Base-by-base conservation (phyloP, 2,888 invertebrate species). In the Cylindroiulus punctatus region DNA sequence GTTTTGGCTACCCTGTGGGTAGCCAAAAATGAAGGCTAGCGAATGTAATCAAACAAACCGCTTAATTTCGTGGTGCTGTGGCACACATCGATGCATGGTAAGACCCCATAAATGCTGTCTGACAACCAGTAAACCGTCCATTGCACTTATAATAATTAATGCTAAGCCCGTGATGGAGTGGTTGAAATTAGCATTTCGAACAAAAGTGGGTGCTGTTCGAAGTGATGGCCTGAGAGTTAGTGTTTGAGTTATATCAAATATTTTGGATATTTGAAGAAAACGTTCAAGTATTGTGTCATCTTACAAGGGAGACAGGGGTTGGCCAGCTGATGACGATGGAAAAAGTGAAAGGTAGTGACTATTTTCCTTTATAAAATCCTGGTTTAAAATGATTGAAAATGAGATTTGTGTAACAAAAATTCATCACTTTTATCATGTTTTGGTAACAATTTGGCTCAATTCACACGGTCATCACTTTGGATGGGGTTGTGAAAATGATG, bases 151-250 rank as follows among this genome's bases (percentile, higher is more conserved):
- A 30, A 76, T 30, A 76, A 30, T 76, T 76, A 14, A 76, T 22
- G 65, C 12, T 65, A 76, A 76, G 76, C 76, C 14, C 26, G 3
- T 76, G 76, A 76, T 76, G 22, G 76, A 76, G 76, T 76, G 76
- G 14, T 76, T 30, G n/a, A 76, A 76, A 30, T 76, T 76, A 76
- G 30, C 76, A 76, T 30, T 30, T 76, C 76, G 14, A 30, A 12
- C 30, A 76, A 30, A 76, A 76, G 76, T 76, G 76, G 30, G 26
- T 10, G 44, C 30, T 12, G 14, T 76, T 30, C 1, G 57, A 65
- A 44, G 26, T 65, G 22, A 65, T 65, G 22, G 22, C 2, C 10
- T 44, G 7, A 44, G 44, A 5, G 12, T 44, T 12, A n/a, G 52
- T 26, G 22, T 76, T 76, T 30, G 0, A 14, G 76, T 26, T 76